A percentile compares a stretch with the other conserved stretches of the same genome.
Conservation (phyloP, 2,113 vertebrate genomes). For the Struthio camelus region DNA sequence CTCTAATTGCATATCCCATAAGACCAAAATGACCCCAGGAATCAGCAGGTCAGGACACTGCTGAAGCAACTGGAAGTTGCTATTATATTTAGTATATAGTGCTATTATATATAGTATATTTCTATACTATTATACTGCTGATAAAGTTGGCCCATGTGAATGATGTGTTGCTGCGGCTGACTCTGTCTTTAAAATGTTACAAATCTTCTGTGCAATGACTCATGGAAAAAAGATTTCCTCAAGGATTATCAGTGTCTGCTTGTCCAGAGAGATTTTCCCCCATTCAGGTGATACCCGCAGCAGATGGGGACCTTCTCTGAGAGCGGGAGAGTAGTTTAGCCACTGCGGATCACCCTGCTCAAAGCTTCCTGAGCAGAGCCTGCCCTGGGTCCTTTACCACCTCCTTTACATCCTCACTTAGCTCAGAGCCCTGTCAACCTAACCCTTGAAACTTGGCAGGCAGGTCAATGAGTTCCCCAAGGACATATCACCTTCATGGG, state of each 20-base stretch:
- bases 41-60: neutral
- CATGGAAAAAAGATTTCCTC: fast-evolving
- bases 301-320: neutral
- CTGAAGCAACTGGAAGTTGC: neutral
- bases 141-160: fast-evolving
- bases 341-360: neutral
- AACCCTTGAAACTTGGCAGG: neutral
- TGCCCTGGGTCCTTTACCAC: neutral
- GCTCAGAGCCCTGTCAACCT: neutral
- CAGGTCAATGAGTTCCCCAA: neutral
- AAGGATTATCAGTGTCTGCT: neutral
- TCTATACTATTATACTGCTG: fast-evolving
- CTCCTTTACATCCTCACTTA: neutral
- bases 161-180: fast-evolving
- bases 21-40: neutral
- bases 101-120: too few species aligned
- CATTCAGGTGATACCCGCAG: neutral
- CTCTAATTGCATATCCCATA: neutral
- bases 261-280: neutral
- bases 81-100: too few species aligned
- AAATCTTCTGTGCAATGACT: neutral
- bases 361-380: neutral
- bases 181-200: neutral
- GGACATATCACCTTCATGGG: neutral
- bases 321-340: neutral